Percentiles rank a stretch among this genome's conserved stretches.
Evolutionary conservation across 2,888 invertebrate species (phyloP).

Genomic region (Asteroscopus sphinx): DNA sequence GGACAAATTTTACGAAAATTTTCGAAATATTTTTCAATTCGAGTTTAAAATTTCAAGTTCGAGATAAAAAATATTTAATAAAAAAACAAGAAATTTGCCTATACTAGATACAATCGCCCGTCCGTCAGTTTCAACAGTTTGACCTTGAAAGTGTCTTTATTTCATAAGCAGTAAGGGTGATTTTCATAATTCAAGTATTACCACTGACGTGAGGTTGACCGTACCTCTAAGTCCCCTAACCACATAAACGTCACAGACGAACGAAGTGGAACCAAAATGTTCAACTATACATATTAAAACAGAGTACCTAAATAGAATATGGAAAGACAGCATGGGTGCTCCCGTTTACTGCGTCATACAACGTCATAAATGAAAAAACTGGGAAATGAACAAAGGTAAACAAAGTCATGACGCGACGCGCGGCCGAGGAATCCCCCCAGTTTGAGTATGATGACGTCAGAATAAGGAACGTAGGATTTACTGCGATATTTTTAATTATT

Average conservation of each 20-base stretch:
- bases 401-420: neutral
- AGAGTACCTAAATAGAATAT: neutral
- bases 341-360: conserved; percentile 4
- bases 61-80: too few relatives aligned
- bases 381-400: neutral
- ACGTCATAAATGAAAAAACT: neutral
- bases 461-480: neutral
- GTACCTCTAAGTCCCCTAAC: neutral
- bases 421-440: conserved; percentile 9
- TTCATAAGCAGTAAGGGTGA: too few relatives aligned
- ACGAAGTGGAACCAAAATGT: neutral
- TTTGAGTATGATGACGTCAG: conserved; percentile 6
- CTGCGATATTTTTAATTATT: neutral
- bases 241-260: conserved; percentile 2
- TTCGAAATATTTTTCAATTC: too few relatives aligned
- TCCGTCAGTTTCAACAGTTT: too few relatives aligned
- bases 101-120: too few relatives aligned
- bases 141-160: too few relatives aligned
- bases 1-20: too few relatives aligned
- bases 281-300: neutral
- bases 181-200: too few relatives aligned
- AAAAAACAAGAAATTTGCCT: too few relatives aligned
- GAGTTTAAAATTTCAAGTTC: too few relatives aligned
- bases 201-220: too few relatives aligned
- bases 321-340: conserved; percentile 8